Conservation (phyloP, 2,888 invertebrate species). For the Cremastobaeus sp. region DNA sequence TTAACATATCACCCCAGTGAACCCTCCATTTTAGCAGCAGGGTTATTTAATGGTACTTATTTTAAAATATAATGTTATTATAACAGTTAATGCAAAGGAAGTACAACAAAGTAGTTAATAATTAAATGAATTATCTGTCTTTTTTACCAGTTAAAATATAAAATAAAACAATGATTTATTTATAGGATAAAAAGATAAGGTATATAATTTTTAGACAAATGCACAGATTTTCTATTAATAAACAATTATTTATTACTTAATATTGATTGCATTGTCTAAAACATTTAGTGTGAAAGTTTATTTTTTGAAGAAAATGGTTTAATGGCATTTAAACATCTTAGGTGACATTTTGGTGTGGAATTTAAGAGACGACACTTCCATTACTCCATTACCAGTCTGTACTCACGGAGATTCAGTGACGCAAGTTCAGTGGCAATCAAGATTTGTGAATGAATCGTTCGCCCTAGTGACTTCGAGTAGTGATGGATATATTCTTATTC, state of each 20-base stretch:
- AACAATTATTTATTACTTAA: slow-evolving; percentile 14
- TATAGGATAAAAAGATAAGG: no score
- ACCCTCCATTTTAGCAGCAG: slow-evolving; percentile 79
- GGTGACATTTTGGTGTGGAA: slow-evolving; percentile 76
- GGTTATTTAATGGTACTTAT: slow-evolving; percentile 73
- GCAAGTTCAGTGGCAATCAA: slow-evolving; percentile 71
- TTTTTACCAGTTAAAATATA: no score
- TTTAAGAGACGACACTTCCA: slow-evolving; percentile 68
- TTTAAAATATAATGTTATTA: slow-evolving; percentile 1
- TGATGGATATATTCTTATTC: slow-evolving; percentile 73
- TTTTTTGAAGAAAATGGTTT: no score
- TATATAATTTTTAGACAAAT: no score
- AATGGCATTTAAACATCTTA: no score
- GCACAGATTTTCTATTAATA: no score
- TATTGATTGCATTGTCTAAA: background rate
- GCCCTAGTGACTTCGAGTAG: slow-evolving; percentile 71
- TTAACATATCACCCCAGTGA: slow-evolving; percentile 79
- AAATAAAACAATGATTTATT: no score
- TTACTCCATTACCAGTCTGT: slow-evolving; percentile 68
- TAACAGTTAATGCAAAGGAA: slow-evolving; percentile 3
- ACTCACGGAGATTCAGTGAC: slow-evolving; percentile 72
- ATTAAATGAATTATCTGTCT: no score
- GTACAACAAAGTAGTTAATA: no score
- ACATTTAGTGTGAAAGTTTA: no score
- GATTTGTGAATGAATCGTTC: slow-evolving; percentile 68